phyloP scores from a whole-genome alignment of 2,888 invertebrate species.

The Holacanthella duospinosa region DNA sequence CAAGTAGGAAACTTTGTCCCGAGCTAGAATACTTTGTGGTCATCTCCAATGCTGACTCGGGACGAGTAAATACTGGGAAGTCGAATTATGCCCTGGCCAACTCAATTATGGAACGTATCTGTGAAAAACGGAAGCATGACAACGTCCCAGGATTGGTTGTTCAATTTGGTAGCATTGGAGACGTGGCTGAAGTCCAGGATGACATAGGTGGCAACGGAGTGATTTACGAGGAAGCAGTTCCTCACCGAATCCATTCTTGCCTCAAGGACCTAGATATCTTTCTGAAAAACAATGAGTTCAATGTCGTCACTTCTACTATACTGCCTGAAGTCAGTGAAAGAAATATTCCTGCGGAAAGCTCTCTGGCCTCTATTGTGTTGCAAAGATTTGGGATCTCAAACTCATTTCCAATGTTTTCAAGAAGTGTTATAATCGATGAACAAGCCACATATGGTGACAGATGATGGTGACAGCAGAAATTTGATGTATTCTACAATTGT shows the following conservation, averaged over 20 bases:
- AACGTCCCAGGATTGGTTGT: constrained; percentile 47
- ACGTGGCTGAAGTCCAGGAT: constrained; percentile 49
- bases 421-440: too few species aligned
- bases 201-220: constrained; percentile 47
- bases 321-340: constrained; percentile 57
- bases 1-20: constrained; percentile 42
- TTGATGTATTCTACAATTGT: too few species aligned
- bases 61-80: constrained; percentile 50
- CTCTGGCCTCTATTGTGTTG: too few species aligned
- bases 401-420: too few species aligned
- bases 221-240: constrained; percentile 62
- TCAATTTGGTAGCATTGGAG: constrained; percentile 53
- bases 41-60: constrained; percentile 50
- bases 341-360: too few species aligned
- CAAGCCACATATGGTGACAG: too few species aligned
- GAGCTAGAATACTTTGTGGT: constrained; percentile 46
- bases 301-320: constrained; percentile 72
- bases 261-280: constrained; percentile 56
- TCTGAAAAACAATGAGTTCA: constrained; percentile 54
- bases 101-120: constrained; percentile 50
- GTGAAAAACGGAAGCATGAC: constrained; percentile 43
- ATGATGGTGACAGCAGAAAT: too few species aligned
- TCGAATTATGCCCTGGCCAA: constrained; percentile 52
- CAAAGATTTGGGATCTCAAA: too few species aligned
- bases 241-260: constrained; percentile 75